phyloP scores from a whole-genome alignment of 2,797 vertebrate species.

The Chelon auratus region DNA sequence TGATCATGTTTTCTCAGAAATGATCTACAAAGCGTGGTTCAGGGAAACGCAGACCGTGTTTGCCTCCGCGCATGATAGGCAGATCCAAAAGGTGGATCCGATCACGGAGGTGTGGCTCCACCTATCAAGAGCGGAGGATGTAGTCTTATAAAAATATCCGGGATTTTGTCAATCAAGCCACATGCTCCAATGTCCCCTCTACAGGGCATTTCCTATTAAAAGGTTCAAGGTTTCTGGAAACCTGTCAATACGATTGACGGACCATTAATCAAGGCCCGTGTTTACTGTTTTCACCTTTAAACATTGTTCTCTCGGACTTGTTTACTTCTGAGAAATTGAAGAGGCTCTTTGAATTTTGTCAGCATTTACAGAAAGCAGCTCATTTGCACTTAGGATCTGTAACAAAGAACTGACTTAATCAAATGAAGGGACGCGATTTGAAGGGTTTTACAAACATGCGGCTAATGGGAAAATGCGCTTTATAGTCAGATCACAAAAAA shows the following conservation, averaged over 20 bases:
- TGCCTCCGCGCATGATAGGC: conserved; percentile 3
- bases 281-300: conserved; percentile 30
- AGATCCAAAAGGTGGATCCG: neutral
- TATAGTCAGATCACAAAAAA: no score
- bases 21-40: conserved; percentile 44
- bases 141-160: conserved; percentile 1
- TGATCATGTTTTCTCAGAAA: conserved; percentile 64
- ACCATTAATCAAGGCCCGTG: conserved; percentile 32
- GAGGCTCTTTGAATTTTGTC: neutral
- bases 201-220: conserved; percentile 49
- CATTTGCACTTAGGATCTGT: neutral
- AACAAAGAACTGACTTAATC: neutral
- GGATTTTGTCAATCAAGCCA: conserved; percentile 1
- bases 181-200: conserved; percentile 15
- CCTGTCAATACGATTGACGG: conserved; percentile 60
- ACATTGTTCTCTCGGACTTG: neutral
- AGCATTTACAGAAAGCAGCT: neutral
- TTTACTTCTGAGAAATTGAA: conserved; percentile 23
- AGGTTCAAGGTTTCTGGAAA: conserved; percentile 27
- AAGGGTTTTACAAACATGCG: neutral
- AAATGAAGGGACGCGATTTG: neutral
- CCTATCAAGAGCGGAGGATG: neutral
- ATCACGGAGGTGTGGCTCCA: neutral
- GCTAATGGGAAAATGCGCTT: no score
- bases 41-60: conserved; percentile 36